Evolutionary conservation across 2,888 invertebrate genomes (phyloP).

Genomic region (Merodon equestris): DNA sequence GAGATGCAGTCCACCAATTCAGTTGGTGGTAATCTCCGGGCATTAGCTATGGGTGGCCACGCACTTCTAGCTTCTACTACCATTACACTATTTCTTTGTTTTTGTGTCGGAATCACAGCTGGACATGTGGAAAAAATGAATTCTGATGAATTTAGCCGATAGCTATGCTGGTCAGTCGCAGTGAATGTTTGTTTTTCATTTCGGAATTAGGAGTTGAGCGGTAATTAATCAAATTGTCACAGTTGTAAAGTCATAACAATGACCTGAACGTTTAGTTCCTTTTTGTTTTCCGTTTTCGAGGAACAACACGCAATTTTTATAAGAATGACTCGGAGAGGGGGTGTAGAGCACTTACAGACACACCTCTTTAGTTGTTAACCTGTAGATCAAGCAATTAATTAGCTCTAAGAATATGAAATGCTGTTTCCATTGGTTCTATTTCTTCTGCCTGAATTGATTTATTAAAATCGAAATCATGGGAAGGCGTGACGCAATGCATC

Average conservation of each 20-base stretch:
- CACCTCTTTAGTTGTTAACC: too few species aligned
- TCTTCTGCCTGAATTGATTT: too few species aligned
- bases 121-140: constrained; percentile 16
- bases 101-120: constrained; percentile 32
- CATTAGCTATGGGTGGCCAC: constrained; percentile 45
- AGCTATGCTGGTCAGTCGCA: constrained; percentile 6
- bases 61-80: not conserved
- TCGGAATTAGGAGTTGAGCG: constrained; percentile 5
- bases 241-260: constrained; percentile 11
- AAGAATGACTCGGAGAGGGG: too few species aligned
- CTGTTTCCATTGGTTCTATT: too few species aligned
- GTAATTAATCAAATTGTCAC: constrained; percentile 52
- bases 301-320: too few species aligned
- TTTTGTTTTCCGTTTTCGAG: too few species aligned
- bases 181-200: constrained; percentile 17
- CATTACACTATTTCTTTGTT: not conserved
- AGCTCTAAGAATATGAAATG: too few species aligned
- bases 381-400: too few species aligned
- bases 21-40: constrained; percentile 44
- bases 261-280: not conserved
- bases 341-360: too few species aligned
- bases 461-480: too few species aligned
- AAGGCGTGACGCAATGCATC: too few species aligned
- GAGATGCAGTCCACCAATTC: constrained; percentile 37
- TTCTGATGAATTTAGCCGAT: constrained; percentile 20